Evolutionary conservation across 2,888 invertebrate genomes (phyloP).

Genomic region (Philopedon plagiatum): DNA sequence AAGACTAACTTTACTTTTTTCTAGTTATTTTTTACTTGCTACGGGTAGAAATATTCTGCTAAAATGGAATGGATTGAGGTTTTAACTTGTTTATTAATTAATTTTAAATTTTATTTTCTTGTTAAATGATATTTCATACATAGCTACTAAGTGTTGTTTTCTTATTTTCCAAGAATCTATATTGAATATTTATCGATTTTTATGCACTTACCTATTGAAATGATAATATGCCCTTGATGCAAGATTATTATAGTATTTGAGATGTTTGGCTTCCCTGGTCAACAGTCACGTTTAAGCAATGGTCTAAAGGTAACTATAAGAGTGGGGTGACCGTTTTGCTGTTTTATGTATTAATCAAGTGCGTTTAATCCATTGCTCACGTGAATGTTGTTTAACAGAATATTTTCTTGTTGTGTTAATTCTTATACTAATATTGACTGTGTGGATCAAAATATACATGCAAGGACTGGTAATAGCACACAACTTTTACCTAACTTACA

Average conservation of each 20-base stretch:
- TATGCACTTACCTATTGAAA: conserved; percentile 63
- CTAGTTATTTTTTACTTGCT: conserved; percentile 63
- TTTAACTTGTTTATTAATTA: conserved; percentile 54
- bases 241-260: conserved; percentile 55
- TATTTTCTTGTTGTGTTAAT: conserved; percentile 18
- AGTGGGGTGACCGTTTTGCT: conserved; percentile 58
- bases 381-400: conserved; percentile 66
- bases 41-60: conserved; percentile 62
- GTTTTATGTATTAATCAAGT: conserved; percentile 57
- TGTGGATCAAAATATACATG: neutral
- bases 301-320: conserved; percentile 67
- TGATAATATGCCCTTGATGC: conserved; percentile 46
- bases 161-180: conserved; percentile 43
- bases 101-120: conserved; percentile 59
- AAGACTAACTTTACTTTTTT: conserved; percentile 59
- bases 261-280: conserved; percentile 57
- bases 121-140: conserved; percentile 49
- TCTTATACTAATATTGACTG: conserved; percentile 13
- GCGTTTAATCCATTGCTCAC: conserved; percentile 68
- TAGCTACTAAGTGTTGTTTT: conserved; percentile 43
- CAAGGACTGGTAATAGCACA: no score
- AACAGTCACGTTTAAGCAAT: conserved; percentile 69
- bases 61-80: conserved; percentile 54
- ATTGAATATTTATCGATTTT: conserved; percentile 40
- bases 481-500: no score